These are phyloP conservation scores for Amiota mariae DNA, from an alignment of 2,888 invertebrate species.

Conservation along the genomic window DNA sequence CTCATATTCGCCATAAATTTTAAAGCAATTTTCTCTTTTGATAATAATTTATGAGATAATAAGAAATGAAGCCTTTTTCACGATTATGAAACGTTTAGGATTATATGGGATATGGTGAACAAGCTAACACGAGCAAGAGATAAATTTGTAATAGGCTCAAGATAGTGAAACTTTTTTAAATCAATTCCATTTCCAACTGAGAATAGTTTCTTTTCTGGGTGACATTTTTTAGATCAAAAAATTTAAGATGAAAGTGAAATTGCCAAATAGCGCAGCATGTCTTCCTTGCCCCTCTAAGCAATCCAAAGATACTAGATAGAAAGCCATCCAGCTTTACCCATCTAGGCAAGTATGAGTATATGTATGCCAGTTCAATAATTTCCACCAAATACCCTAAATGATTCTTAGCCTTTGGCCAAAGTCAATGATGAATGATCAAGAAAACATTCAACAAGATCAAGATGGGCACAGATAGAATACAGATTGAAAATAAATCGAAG, in stretches of 20 bases:
- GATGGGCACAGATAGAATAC: not conserved
- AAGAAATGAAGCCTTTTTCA: conserved; percentile 39
- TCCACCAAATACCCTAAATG: conserved; percentile 32
- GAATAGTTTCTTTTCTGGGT: no score
- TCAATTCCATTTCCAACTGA: no score
- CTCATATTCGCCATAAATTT: conserved; percentile 62
- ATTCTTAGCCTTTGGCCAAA: conserved; percentile 27
- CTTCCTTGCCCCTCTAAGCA: conserved; percentile 4
- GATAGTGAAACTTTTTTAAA: no score
- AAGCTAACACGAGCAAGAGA: no score
- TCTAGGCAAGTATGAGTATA: no score
- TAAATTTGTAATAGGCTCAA: no score
- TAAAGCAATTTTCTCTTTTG: conserved; percentile 63
- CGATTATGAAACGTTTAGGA: no score
- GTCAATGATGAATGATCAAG: not conserved
- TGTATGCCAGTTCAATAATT: not conserved
- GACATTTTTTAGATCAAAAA: not conserved
- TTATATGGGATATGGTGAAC: no score
- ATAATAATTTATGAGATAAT: conserved; percentile 66
- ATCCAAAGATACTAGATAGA: no score
- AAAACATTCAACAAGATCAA: no score
- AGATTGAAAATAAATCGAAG: conserved; percentile 7
- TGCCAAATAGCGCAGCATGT: not conserved
- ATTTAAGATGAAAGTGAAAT: not conserved
- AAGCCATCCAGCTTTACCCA: no score